Evolutionary conservation across 1,140 invertebrate species (phyloP).

Genomic region (Drosophila willistoni): DNA sequence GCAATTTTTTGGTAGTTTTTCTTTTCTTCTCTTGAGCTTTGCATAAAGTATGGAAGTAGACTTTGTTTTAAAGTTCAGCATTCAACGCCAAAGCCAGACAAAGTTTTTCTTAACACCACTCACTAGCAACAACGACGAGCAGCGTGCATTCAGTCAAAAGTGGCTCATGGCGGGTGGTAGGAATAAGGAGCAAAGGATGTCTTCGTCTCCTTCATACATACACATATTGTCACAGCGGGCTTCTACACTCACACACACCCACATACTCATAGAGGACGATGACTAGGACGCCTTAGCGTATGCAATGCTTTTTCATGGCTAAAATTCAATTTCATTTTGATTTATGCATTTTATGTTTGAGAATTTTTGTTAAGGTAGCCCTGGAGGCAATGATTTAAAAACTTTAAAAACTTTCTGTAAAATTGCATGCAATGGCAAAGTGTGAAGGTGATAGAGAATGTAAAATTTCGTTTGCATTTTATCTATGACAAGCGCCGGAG

Average conservation of each 20-base stretch:
- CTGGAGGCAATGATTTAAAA: slow-evolving; percentile 35
- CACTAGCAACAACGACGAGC: neutral
- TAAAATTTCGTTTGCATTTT: neutral
- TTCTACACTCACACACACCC: neutral
- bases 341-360: slow-evolving; percentile 74
- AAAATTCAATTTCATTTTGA: slow-evolving; percentile 77
- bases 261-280: no score
- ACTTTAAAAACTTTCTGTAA: slow-evolving; percentile 51
- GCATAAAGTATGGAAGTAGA: slow-evolving; percentile 55
- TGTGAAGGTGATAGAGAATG: neutral
- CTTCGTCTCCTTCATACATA: neutral
- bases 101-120: slow-evolving; percentile 50
- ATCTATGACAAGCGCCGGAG: neutral
- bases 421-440: slow-evolving; percentile 19
- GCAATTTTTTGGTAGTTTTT: slow-evolving; percentile 26
- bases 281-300: slow-evolving; percentile 21
- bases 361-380: slow-evolving; percentile 39
- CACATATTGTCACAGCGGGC: slow-evolving; percentile 54
- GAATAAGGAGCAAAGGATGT: neutral
- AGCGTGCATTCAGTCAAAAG: neutral
- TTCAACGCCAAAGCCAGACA: slow-evolving; percentile 58
- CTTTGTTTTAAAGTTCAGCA: slow-evolving; percentile 67
- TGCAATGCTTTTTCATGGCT: slow-evolving; percentile 57
- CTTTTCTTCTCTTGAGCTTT: slow-evolving; percentile 55
- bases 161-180: neutral